A percentile compares a stretch with the other conserved stretches of the same genome.
Conservation (phyloP, 2,888 invertebrate species). For the Tenthredo livida region DNA sequence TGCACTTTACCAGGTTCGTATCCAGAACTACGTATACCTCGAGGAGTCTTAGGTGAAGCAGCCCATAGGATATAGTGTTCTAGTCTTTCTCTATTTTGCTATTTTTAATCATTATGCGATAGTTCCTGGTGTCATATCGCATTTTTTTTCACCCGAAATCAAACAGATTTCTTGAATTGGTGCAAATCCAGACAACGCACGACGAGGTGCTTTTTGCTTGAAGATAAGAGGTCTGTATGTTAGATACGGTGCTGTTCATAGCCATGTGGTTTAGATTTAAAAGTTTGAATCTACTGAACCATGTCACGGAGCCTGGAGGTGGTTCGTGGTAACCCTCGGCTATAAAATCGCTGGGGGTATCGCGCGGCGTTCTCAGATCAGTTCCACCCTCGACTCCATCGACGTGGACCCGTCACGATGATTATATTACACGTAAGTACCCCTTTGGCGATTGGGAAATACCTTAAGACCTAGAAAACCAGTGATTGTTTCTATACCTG, state of each 20-base stretch:
- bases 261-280: constrained; percentile 32
- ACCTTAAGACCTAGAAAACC: background rate
- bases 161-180: background rate
- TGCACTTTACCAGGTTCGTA: background rate
- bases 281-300: constrained; percentile 56
- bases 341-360: constrained; percentile 76
- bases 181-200: background rate
- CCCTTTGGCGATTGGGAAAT: background rate
- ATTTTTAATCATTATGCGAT: background rate
- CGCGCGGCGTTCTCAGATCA: constrained; percentile 77
- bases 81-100: background rate
- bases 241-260: background rate
- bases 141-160: background rate
- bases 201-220: background rate
- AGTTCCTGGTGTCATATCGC: background rate
- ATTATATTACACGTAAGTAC: constrained; percentile 63
- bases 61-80: background rate
- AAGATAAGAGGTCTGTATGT: background rate
- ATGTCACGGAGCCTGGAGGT: constrained; percentile 48
- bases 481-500: background rate
- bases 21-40: background rate
- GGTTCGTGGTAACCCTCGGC: constrained; percentile 66
- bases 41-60: background rate
- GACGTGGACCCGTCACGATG: constrained; percentile 63
- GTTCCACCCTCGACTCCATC: constrained; percentile 74